phyloP scores from a whole-genome alignment of 2,888 invertebrate species.

The Hirtodrosophila confusa region DNA sequence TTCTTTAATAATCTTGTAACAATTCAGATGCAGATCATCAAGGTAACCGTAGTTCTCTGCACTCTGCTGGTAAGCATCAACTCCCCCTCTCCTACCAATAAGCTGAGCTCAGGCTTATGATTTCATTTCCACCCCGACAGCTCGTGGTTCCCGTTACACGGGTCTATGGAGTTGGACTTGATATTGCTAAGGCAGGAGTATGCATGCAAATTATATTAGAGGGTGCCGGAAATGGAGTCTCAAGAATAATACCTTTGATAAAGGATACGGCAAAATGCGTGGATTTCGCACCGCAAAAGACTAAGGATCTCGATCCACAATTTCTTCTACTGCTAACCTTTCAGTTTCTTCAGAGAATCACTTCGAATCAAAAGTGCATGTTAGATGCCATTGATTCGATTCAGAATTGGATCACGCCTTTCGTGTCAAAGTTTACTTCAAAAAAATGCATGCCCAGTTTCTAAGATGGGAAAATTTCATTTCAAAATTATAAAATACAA shows the following conservation, averaged over 20 bases:
- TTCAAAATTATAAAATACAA: too few relatives aligned
- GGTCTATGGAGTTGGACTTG: not conserved
- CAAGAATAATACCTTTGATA: not conserved
- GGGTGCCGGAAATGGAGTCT: not conserved
- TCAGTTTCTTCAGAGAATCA: not conserved
- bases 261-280: not conserved
- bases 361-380: not conserved
- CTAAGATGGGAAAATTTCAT: too few relatives aligned
- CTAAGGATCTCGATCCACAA: not conserved
- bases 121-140: too few relatives aligned
- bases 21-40: not conserved
- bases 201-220: not conserved
- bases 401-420: not conserved
- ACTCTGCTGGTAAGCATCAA: not conserved
- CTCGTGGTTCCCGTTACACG: too few relatives aligned
- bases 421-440: not conserved
- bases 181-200: not conserved
- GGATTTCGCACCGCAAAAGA: fast-evolving
- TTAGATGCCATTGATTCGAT: not conserved
- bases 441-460: not conserved
- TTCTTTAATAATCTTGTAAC: too few relatives aligned
- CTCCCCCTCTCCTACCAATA: not conserved
- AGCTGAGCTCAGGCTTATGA: too few relatives aligned
- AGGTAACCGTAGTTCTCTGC: not conserved
- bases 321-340: not conserved